These are phyloP conservation scores for Junonia oenone DNA, from an alignment of 2,888 invertebrate genomes.

Conservation along the genomic window DNA sequence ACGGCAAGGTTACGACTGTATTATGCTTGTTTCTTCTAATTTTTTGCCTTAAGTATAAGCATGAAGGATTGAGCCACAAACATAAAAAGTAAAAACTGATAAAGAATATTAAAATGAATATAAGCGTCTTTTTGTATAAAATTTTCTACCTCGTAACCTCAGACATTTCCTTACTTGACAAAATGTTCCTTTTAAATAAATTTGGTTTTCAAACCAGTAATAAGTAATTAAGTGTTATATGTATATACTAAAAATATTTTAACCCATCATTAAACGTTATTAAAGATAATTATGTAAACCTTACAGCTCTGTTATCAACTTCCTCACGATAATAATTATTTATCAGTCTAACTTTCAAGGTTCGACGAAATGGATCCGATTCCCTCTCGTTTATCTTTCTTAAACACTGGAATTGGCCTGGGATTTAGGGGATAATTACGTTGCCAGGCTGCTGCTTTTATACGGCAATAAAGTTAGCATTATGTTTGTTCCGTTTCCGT, in stretches of 20 bases:
- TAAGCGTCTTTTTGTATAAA: too few relatives aligned
- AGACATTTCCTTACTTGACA: not conserved
- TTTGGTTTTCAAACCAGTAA: not conserved
- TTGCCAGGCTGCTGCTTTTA: slow-evolving; percentile 57
- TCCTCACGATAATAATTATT: not conserved
- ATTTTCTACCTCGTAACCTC: too few relatives aligned
- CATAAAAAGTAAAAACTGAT: too few relatives aligned
- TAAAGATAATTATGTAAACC: not conserved
- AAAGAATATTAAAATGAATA: too few relatives aligned
- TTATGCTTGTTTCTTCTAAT: not conserved
- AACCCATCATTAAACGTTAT: not conserved
- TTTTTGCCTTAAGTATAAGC: not conserved
- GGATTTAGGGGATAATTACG: slow-evolving; percentile 70
- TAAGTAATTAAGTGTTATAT: not conserved
- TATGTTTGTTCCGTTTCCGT: slow-evolving; percentile 2
- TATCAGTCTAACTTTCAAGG: slow-evolving; percentile 44
- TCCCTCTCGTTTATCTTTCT: slow-evolving; percentile 75
- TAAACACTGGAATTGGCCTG: slow-evolving; percentile 73
- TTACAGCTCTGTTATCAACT: not conserved
- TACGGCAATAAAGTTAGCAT: slow-evolving; percentile 19
- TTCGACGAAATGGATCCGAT: slow-evolving; percentile 64
- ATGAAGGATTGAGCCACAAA: too few relatives aligned
- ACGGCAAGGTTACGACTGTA: slow-evolving; percentile 10
- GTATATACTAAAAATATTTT: too few relatives aligned
- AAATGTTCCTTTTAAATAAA: too few relatives aligned